Base-by-base conservation (phyloP, 2,888 invertebrate genomes). In the Beris chalybata region DNA sequence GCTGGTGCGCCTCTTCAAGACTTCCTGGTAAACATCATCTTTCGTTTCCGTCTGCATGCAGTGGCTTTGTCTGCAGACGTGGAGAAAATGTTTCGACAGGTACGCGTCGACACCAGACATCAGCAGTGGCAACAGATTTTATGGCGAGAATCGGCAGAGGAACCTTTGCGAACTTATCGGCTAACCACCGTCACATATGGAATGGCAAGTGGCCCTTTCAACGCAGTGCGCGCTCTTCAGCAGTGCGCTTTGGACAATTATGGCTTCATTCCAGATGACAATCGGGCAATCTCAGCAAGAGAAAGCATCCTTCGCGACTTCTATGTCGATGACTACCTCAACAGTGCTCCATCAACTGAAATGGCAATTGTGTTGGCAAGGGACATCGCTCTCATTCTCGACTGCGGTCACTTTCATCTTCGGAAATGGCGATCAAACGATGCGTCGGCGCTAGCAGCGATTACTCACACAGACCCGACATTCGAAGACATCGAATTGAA, bases 101-200 rank as follows among this genome's bases (percentile, higher is more conserved):
- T 44, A n/a, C 1, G 44, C 11, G 44, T 44, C 11, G 44, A 44
- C 44, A 12, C 44, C 1, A 9, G 44, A 44, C 44, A 44, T 44
- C 44, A 48, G n/a, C 48, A 15, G 6, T 48, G 48, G 48, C 48
- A 48, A 12, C 48, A 12, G 5, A 48, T 48, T 11, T 48, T 48
- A 5, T 48, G 48, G 48, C 48, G 48, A 48, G 48, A 48, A 15
- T 11, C 5, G 1, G 9, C 48, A 48, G 15, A n/a, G 3, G 48
- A 48, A 1, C 48, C 15, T 11, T 4, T 48, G 48, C 11, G 7
- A 1, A 9, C 1, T 5, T 38, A 7, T 9, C 9, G 38, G 38
- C 3, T 38, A 9, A 38, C 38, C 5, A 12, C 6, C n/a, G 48
- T 48, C 5, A 48, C 48, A 48, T 48, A 48, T 4, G 48, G 48